Conservation (phyloP, 2,888 invertebrate species). For the Volucella inanis region DNA sequence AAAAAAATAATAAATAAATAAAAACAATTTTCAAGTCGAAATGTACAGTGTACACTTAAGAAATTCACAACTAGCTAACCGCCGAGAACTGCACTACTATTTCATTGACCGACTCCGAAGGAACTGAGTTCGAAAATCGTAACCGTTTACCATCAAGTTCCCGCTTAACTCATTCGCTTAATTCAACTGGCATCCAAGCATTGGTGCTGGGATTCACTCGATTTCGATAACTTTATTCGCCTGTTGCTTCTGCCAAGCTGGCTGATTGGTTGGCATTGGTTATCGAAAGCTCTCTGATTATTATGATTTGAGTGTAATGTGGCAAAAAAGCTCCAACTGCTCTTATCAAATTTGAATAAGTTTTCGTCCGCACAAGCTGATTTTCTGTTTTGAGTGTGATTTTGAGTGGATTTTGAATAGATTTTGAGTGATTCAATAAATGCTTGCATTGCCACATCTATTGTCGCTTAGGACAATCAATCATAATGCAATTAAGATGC, state of each 20-base stretch:
- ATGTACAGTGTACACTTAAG: no score
- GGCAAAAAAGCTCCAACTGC: conserved; percentile 24
- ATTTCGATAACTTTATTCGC: conserved; percentile 41
- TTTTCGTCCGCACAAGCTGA: background rate
- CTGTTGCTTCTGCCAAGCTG: conserved; percentile 12
- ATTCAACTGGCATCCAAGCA: conserved; percentile 9
- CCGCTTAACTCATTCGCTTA: conserved; percentile 41
- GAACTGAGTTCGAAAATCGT: conserved; percentile 56
- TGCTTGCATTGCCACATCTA: background rate
- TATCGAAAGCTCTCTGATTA: conserved; percentile 44
- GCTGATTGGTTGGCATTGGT: background rate
- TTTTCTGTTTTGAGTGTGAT: conserved; percentile 1
- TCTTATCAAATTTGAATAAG: conserved; percentile 32
- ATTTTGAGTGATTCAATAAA: background rate
- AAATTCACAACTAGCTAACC: no score
- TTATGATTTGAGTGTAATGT: conserved; percentile 9
- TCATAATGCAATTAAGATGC: conserved; percentile 18
- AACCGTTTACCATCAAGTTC: conserved; percentile 17
- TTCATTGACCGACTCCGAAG: conserved; percentile 48
- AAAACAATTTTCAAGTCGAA: no score
- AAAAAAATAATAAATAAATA: no score
- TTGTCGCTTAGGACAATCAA: background rate
- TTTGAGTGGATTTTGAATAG: conserved; percentile 31
- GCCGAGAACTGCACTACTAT: background rate
- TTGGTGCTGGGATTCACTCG: conserved; percentile 38